Conservation (phyloP, 2,888 invertebrate species). For the Pandemis corylana region DNA sequence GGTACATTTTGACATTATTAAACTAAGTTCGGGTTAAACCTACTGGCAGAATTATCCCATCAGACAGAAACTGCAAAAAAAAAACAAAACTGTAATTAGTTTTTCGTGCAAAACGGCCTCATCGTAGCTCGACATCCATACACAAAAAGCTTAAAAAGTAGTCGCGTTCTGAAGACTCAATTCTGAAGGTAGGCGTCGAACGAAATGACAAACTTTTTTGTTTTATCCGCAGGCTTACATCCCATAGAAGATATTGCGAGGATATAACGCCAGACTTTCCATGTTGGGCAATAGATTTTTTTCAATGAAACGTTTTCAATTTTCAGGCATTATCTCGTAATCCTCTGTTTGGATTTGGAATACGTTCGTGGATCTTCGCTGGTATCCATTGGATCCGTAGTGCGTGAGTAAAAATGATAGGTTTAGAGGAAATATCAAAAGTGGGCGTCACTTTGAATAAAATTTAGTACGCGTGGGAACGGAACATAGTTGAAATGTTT, state of each 20-base stretch:
- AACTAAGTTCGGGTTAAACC: no score
- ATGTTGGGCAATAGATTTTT: slow-evolving; percentile 24
- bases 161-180: not conserved
- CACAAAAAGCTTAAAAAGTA: no score
- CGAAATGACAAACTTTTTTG: not conserved
- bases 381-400: not conserved
- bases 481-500: no score
- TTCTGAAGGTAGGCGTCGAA: not conserved
- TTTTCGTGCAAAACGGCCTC: no score
- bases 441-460: no score
- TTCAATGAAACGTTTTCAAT: slow-evolving; percentile 37
- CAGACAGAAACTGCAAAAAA: no score
- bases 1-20: no score
- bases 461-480: no score
- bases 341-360: slow-evolving; percentile 27
- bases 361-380: not conserved
- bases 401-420: slow-evolving; percentile 2
- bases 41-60: no score
- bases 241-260: slow-evolving; percentile 6
- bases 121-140: no score
- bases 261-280: not conserved
- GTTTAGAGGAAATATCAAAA: not conserved
- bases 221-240: slow-evolving; percentile 6
- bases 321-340: slow-evolving; percentile 38
- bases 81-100: no score